Base-by-base conservation (phyloP, 2,888 invertebrate species). In the Geophilus truncorum region DNA sequence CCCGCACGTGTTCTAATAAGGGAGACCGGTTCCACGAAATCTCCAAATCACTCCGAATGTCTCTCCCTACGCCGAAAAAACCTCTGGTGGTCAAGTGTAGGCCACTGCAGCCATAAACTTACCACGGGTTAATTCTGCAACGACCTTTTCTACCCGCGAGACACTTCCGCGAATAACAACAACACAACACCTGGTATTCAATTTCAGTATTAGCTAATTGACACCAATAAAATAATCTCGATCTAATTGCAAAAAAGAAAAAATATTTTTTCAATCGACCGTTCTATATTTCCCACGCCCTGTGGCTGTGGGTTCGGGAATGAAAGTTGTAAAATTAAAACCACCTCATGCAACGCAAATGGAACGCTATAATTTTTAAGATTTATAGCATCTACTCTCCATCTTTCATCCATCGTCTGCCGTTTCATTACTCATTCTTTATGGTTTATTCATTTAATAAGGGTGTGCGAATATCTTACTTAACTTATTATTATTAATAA, bases 11-110 rank as follows among this genome's bases (percentile, higher is more conserved):
- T 70, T 70, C 70, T 28, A 25, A 70, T 70, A 25, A 70, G 70
- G 70, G 70, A 70, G 70, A 70, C 70, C 70, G 70, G 70, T 70
- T 70, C 70, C 70, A 25, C 70, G 70, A 70, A 45, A 51, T 51
- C 51, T 51, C 51, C 51, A 51, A 15, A 51, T 51, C 51, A n/a
- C n/a, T n/a, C 51, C 18, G 18, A 51, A 51, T 18, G 51, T 51
- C 51, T 51, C 12, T n/a, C 70, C 28, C 12, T 0, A 45, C 45
- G 45, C 5, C 25, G n/a, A 70, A 25, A 25, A 70, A 23, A 70
- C 57, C 25, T 28, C 28, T 70, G 70, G 70, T 70, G 70, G 70
- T 70, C 70, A 70, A 70, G 70, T 70, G 70, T 28, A 70, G 70
- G 70, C 70, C 70, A 70, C 25, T 70, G 70, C 12, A 70, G 70